Evolutionary conservation across 2,888 invertebrate genomes (phyloP), one percentile per base, ranked within the genome.

Genomic region (Hydraecia micacea): DNA sequence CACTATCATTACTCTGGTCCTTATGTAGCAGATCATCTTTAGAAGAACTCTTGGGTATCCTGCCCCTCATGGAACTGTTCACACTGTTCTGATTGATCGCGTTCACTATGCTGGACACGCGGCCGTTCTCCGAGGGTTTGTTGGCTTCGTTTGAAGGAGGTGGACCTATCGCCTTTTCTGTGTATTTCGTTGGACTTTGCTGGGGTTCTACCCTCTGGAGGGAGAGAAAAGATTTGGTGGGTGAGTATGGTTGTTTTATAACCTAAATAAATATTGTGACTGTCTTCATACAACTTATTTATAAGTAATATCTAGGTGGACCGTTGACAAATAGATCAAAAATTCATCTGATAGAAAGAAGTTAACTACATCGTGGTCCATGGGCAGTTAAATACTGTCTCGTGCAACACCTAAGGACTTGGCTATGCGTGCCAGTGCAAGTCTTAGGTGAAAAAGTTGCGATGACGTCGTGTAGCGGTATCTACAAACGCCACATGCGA

Each of bases 141-240:
- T 88, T 91, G 8, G 73, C 71, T 80, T 94, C 94, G 39, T 87
- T 81, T 9, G 91, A 82, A 49, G 91, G 66, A 9, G 84, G 91
- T 0, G 95, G 91, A 0, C 95, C 96, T 67, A 97, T 93, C 0
- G 96, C 95, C 83, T 96, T 97, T 80, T 97, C 97, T 18, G 86
- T 84, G 88, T 95, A 97, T 83, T 96, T 96, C 18, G 93, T 93
- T 68, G 96, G 95, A 92, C 95, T 96, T 76, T 95, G 95, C 77
- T 97, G 97, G 66, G 96, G 95, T 85, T 97, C 97, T 79, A 96
- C 94, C 89, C 96, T 94, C 97, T 97, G 92, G 11, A 93, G 93
- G 73, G 42, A 65, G 73, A 60, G 1, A 15, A 65, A 15, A 28
- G 4, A 9, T 21, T 7, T 55, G 6, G 18, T 66, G 8, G 11